Conservation (phyloP, 2,113 vertebrate species). For the Callopanchax toddi region DNA sequence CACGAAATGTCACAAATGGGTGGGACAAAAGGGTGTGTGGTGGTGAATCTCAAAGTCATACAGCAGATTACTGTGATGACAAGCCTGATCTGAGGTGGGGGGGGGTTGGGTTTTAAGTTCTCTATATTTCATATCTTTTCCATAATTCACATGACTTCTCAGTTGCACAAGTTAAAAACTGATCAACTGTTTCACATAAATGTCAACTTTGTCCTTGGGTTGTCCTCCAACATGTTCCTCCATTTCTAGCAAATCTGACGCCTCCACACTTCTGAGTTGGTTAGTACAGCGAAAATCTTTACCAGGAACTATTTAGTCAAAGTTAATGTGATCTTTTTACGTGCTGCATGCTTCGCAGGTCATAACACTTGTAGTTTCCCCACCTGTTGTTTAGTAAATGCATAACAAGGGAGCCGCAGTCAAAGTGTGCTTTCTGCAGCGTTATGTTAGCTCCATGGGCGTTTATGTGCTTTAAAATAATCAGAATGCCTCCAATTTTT, state of each 20-base stretch:
- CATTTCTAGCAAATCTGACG: background rate
- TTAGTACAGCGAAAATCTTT: slow-evolving; percentile 34
- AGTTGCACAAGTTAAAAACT: background rate
- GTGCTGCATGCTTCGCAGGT: slow-evolving; percentile 45
- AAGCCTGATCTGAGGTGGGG: slow-evolving; percentile 1
- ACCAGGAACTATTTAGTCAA: slow-evolving; percentile 42
- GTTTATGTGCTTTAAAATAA: background rate
- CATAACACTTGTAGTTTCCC: slow-evolving; percentile 32
- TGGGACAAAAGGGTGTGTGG: slow-evolving; percentile 3
- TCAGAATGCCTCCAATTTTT: background rate
- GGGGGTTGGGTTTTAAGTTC: too few species aligned
- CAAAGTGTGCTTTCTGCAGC: background rate
- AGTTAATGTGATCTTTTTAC: slow-evolving; percentile 52
- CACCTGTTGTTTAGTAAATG: slow-evolving; percentile 53
- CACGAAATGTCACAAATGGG: slow-evolving; percentile 55
- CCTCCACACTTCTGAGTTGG: background rate
- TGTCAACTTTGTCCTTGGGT: background rate
- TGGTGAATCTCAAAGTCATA: slow-evolving; percentile 14
- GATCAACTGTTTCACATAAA: background rate
- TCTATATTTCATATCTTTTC: background rate
- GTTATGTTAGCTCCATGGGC: background rate
- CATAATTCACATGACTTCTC: slow-evolving; percentile 7
- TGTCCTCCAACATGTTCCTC: background rate
- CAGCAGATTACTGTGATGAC: slow-evolving; percentile 42
- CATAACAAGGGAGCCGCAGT: slow-evolving; percentile 11